phyloP scores from a whole-genome alignment of 2,888 invertebrate genomes.

The Gasteruption jaculator region DNA sequence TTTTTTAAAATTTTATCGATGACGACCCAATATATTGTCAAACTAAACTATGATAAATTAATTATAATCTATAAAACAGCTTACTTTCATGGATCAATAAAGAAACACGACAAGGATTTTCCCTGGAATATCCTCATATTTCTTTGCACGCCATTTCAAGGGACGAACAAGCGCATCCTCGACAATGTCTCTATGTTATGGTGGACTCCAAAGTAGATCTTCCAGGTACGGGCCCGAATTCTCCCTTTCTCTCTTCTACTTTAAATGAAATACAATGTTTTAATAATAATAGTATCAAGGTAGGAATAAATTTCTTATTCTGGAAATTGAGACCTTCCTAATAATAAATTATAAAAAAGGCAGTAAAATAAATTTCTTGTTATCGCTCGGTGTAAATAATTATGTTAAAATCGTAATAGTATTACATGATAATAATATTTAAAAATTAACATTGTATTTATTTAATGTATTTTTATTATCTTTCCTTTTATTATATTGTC shows the following conservation, averaged over 20 bases:
- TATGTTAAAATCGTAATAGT: neutral
- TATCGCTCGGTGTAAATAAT: neutral
- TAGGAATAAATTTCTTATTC: too few species aligned
- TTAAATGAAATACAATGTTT: constrained; percentile 4
- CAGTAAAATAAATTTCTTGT: neutral
- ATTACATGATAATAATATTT: neutral
- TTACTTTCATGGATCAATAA: constrained; percentile 60
- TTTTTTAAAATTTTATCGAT: too few species aligned
- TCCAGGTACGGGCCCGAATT: too few species aligned
- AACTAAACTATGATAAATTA: too few species aligned
- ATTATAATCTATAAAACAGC: too few species aligned
- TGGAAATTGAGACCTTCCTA: too few species aligned
- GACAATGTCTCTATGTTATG: constrained; percentile 70
- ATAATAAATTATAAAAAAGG: too few species aligned
- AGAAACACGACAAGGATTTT: constrained; percentile 60
- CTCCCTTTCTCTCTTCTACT: too few species aligned
- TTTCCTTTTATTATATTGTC: neutral
- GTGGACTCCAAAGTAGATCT: constrained; percentile 64
- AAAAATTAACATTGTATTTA: neutral
- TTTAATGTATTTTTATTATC: neutral
- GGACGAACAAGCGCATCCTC: constrained; percentile 61
- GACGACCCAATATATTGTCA: too few species aligned
- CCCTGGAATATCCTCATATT: constrained; percentile 69
- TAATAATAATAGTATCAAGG: neutral
- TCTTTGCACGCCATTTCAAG: constrained; percentile 73